These are phyloP conservation scores for Gavialis gangeticus DNA, from an alignment of 2,113 vertebrate genomes.

Conservation along the genomic window DNA sequence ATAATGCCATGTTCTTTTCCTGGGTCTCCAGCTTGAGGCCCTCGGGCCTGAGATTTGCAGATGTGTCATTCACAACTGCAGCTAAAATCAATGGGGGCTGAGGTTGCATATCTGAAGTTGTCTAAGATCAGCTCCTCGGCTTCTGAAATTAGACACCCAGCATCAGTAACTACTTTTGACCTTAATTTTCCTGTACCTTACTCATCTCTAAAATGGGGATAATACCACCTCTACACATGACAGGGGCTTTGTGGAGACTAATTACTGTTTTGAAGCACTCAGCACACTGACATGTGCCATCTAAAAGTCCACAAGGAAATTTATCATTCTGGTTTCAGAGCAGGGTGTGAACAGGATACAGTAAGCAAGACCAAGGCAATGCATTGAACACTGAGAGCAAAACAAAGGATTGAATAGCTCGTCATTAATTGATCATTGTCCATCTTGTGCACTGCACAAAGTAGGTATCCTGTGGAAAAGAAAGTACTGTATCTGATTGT, in stretches of 20 bases:
- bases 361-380: background rate
- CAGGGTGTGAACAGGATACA: background rate
- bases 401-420: background rate
- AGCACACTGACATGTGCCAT: background rate
- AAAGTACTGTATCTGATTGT: fast-evolving
- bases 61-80: slow-evolving; percentile 2
- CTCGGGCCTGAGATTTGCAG: slow-evolving; percentile 30
- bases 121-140: background rate
- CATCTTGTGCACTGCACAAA: background rate
- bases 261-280: slow-evolving; percentile 17
- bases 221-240: background rate
- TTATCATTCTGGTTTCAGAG: background rate
- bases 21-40: background rate
- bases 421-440: background rate
- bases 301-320: background rate
- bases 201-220: background rate
- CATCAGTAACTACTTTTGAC: slow-evolving; percentile 52
- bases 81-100: slow-evolving; percentile 51
- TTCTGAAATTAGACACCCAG: slow-evolving; percentile 19
- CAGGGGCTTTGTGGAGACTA: slow-evolving; percentile 35
- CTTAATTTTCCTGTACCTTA: slow-evolving; percentile 41
- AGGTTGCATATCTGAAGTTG: slow-evolving; percentile 46
- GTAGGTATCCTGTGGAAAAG: fast-evolving
- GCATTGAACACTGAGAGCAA: background rate
- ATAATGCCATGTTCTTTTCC: background rate